Evolutionary conservation across 2,888 invertebrate genomes (phyloP).

Genomic region (Patella depressa): DNA sequence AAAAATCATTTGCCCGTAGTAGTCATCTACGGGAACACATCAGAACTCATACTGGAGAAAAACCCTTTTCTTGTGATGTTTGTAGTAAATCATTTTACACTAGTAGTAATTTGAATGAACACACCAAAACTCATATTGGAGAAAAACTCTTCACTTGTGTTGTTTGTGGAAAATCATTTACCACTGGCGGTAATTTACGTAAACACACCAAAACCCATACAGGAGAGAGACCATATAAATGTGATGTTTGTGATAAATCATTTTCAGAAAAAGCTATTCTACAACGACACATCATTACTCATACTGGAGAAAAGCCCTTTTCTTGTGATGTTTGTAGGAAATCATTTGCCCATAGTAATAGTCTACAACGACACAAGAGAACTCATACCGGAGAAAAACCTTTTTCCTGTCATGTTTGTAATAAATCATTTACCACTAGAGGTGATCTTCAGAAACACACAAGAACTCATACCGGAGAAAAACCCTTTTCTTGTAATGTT

Average conservation of each 20-base stretch:
- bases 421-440: background rate
- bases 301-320: background rate
- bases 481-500: no score
- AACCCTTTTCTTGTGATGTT: conserved; percentile 23
- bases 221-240: conserved; percentile 19
- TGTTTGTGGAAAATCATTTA: background rate
- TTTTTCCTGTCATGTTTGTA: background rate
- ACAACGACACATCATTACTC: background rate
- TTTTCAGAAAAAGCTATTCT: background rate
- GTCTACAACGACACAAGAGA: background rate
- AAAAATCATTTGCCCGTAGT: conserved; percentile 5
- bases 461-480: no score
- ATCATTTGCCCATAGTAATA: background rate
- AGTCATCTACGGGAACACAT: conserved; percentile 18
- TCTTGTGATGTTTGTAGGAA: background rate
- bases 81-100: conserved; percentile 31
- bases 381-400: background rate
- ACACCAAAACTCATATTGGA: background rate
- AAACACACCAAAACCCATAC: conserved; percentile 28
- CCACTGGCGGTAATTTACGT: conserved; percentile 15
- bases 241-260: conserved; percentile 20
- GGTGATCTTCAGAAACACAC: no score
- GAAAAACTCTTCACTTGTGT: background rate
- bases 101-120: background rate
- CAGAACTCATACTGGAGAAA: conserved; percentile 18